Evolutionary conservation across 1,140 invertebrate genomes (phyloP).

Genomic region (Anagrus nilaparvatae): DNA sequence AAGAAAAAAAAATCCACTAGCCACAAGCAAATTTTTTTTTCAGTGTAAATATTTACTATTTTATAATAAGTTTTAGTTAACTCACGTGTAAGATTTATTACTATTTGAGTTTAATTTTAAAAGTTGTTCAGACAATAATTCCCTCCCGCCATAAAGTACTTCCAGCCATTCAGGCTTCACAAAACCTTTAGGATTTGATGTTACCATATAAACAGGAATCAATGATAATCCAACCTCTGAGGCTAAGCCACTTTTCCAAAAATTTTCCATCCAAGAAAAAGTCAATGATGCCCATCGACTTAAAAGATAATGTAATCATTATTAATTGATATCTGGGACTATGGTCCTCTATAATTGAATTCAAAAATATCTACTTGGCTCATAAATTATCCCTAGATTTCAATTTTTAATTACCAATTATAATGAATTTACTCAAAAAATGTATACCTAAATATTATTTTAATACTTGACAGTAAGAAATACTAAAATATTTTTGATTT

Average conservation of each 20-base stretch:
- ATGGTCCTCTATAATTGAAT: too few species aligned
- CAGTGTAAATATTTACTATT: too few species aligned
- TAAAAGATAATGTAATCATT: too few species aligned
- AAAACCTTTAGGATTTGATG: constrained; percentile 21
- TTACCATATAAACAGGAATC: constrained; percentile 46
- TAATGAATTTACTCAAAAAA: too few species aligned
- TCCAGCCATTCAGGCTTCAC: constrained; percentile 41
- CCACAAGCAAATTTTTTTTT: constrained; percentile 6
- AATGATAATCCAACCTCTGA: constrained; percentile 49
- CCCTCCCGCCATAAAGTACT: constrained; percentile 47
- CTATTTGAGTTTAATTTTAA: constrained; percentile 38
- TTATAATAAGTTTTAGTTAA: too few species aligned
- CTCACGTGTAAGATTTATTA: constrained; percentile 43
- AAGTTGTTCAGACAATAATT: constrained; percentile 41
- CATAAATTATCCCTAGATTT: too few species aligned
- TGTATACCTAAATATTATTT: too few species aligned
- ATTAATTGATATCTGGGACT: too few species aligned
- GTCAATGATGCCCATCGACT: constrained; percentile 54
- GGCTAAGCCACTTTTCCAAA: constrained; percentile 51
- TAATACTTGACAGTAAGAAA: too few species aligned
- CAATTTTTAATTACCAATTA: too few species aligned
- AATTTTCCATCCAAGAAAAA: constrained; percentile 46
- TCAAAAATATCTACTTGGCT: too few species aligned
- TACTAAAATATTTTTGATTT: too few species aligned
- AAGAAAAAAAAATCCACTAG: not conserved